Percentiles rank a stretch among this genome's conserved stretches.
Conservation (phyloP, 2,797 vertebrate species). For the Pelobates cultripes region DNA sequence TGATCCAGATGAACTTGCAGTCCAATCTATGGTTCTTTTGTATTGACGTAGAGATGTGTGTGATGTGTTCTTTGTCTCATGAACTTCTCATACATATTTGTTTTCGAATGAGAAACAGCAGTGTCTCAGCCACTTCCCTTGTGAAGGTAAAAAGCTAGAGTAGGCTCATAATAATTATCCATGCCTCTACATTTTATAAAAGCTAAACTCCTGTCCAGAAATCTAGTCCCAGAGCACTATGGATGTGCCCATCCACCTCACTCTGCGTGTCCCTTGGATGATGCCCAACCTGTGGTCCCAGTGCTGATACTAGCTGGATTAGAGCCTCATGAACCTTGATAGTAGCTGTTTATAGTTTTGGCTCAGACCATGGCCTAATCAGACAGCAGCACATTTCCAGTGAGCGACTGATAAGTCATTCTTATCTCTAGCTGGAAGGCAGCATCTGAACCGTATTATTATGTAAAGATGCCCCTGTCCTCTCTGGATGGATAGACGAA, state of each 20-base stretch:
- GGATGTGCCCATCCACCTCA: not conserved
- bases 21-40: too few species aligned
- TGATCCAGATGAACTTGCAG: too few species aligned
- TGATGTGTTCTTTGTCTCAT: too few species aligned
- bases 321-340: slow-evolving; percentile 92
- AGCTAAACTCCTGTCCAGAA: too few species aligned
- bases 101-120: too few species aligned
- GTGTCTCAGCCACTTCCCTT: too few species aligned
- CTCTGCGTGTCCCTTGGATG: slow-evolving; percentile 9
- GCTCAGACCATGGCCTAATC: slow-evolving; percentile 97
- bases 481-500: slow-evolving; percentile 18
- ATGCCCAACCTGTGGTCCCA: slow-evolving; percentile 28
- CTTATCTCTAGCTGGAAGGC: slow-evolving; percentile 78
- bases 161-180: too few species aligned
- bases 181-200: too few species aligned
- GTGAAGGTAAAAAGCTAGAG: too few species aligned
- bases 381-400: slow-evolving; percentile 98
- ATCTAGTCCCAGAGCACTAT: not conserved
- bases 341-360: slow-evolving; percentile 99
- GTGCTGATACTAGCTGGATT: slow-evolving; percentile 95
- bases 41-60: too few species aligned
- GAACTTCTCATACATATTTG: too few species aligned
- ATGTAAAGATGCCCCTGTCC: slow-evolving; percentile 41
- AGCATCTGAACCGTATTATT: slow-evolving; percentile 51
- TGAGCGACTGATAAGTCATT: slow-evolving; percentile 91